Evolutionary conservation across 2,888 invertebrate species (phyloP).

Genomic region (Macrophya alboannulata): DNA sequence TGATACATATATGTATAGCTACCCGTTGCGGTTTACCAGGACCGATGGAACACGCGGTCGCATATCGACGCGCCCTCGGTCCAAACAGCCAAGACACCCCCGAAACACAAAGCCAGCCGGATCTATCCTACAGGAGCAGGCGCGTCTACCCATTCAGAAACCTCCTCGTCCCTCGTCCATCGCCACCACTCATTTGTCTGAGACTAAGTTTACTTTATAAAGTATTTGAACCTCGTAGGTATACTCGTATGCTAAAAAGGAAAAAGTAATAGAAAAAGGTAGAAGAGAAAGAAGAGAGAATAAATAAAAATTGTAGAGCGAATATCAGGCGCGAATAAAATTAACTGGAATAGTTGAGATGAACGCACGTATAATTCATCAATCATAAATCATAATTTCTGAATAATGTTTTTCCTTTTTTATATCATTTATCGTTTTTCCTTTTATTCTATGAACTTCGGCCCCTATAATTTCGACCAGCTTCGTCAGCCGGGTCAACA

Average conservation of each 20-base stretch:
- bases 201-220: slow-evolving; percentile 15
- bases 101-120: slow-evolving; percentile 53
- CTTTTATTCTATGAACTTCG: neutral
- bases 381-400: neutral
- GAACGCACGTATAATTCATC: neutral
- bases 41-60: slow-evolving; percentile 46
- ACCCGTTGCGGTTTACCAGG: neutral
- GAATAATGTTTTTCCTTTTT: neutral
- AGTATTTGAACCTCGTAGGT: slow-evolving; percentile 17
- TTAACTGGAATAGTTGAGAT: neutral
- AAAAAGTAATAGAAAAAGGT: neutral
- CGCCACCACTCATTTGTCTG: slow-evolving; percentile 26
- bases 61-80: slow-evolving; percentile 57
- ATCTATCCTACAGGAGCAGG: slow-evolving; percentile 50
- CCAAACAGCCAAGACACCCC: slow-evolving; percentile 55
- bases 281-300: neutral
- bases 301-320: neutral
- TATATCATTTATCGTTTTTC: neutral
- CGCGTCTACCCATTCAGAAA: slow-evolving; percentile 36
- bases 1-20: neutral
- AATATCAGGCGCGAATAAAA: neutral
- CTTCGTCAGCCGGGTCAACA: slow-evolving; percentile 45
- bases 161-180: slow-evolving; percentile 28
- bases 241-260: neutral
- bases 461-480: slow-evolving; percentile 8